A percentile compares a stretch with the other conserved stretches of the same genome.
These are phyloP conservation scores for Morpho achilles DNA, from an alignment of 2,888 invertebrate species.

Conservation along the genomic window DNA sequence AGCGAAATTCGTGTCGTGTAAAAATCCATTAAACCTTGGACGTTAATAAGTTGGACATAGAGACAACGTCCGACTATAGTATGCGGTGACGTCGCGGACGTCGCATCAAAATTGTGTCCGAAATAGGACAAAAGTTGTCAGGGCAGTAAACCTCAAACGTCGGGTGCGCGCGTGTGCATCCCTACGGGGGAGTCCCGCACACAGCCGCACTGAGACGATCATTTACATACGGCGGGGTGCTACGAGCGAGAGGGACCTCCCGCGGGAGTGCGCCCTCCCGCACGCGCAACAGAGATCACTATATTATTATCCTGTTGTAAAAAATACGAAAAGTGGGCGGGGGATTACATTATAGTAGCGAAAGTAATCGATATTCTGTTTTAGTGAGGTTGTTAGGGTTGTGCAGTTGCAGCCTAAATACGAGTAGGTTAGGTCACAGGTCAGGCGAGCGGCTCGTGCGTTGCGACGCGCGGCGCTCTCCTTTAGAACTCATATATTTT, in stretches of 20 bases:
- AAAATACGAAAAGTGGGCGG: constrained; percentile 79
- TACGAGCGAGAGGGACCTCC: constrained; percentile 47
- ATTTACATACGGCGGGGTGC: constrained; percentile 75
- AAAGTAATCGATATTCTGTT: constrained; percentile 81
- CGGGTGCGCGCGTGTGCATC: constrained; percentile 45
- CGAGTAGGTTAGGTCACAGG: constrained; percentile 61
- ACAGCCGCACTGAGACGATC: constrained; percentile 67
- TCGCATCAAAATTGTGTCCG: constrained; percentile 66
- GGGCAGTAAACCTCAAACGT: constrained; percentile 73
- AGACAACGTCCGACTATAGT: too few relatives aligned
- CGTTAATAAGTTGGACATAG: too few relatives aligned
- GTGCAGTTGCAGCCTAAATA: constrained; percentile 74
- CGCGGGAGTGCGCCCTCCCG: constrained; percentile 48
- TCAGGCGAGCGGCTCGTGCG: constrained; percentile 31
- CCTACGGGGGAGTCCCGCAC: constrained; percentile 53
- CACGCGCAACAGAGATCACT: constrained; percentile 66
- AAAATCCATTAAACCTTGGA: constrained; percentile 3
- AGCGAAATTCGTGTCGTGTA: constrained; percentile 3
- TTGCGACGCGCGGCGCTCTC: neutral
- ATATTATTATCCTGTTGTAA: constrained; percentile 70
- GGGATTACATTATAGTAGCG: constrained; percentile 81
- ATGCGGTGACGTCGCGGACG: constrained; percentile 35
- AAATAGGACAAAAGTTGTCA: constrained; percentile 75
- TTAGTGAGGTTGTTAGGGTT: constrained; percentile 76
- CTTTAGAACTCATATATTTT: neutral